Base-by-base conservation (phyloP, 2,888 invertebrate species). In the Emmelina monodactyla region DNA sequence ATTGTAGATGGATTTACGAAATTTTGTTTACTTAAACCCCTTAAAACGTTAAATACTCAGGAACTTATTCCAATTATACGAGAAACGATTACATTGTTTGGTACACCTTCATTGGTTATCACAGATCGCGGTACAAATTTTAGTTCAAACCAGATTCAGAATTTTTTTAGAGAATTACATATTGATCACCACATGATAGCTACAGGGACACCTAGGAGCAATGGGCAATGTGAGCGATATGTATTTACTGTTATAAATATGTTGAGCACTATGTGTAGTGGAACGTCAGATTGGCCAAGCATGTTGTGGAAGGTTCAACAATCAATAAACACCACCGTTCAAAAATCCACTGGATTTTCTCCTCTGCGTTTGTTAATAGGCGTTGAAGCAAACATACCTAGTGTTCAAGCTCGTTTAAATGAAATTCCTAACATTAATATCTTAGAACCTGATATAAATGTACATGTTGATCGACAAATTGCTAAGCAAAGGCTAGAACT, bases 1-100 rank as follows among this genome's bases (percentile, higher is more conserved):
- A 10, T 50, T 1, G 14, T 56, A 0, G 53, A 53, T 34, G 49
- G 48, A 0, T 54, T 53, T 39, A 56, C 54, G 0, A 56, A 56
- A 35, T 55, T 47, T 34, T 47, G 44, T 37, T 10, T 51, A 1
- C 9, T 54, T 2, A 50, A 48, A 38, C 43, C 47, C 0, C 34
- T 55, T 1, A 51, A 50, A 45, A 47, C 33, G 5, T 10, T 54
- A 3, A 39, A 3, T 15, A 29, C 33, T 1, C 14, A 29, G 1
- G 53, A 54, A 40, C 11, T 50, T 2, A 7, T 50, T 1, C 31
- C 39, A 4, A 6, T 43, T 2, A 30, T 51, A 7, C 16, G 50
- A 4, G 49, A 51, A 3, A 46, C 40, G 4, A 29, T 53, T 0
- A 49, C 49, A 0, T 4, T 45, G 1, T 38, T 41, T 34, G 34